A percentile compares a stretch with the other conserved stretches of the same genome.
Conservation (phyloP, 2,113 vertebrate species). For the Albula goreensis region DNA sequence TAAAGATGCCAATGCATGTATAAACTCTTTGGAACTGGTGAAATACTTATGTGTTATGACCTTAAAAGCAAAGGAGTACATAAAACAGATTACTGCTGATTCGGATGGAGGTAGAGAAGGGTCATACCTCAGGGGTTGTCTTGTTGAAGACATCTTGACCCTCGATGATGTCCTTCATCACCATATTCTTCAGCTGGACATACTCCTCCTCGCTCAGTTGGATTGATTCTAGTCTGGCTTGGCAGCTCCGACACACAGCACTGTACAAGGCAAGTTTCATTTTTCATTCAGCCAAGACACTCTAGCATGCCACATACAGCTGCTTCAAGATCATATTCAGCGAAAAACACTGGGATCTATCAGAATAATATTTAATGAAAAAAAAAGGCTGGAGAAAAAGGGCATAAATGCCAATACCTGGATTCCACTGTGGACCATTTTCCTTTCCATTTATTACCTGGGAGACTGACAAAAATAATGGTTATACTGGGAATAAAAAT, state of each 20-base stretch:
- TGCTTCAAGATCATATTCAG: not conserved
- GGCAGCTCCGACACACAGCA: slow-evolving; percentile 79
- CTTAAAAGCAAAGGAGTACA: not conserved
- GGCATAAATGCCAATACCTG: slow-evolving; percentile 68
- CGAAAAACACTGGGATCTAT: not conserved
- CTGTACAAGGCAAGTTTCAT: slow-evolving; percentile 53
- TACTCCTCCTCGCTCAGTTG: slow-evolving; percentile 83
- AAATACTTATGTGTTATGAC: not conserved
- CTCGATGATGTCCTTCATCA: slow-evolving; percentile 83
- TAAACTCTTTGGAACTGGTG: not conserved
- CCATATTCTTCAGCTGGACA: slow-evolving; percentile 72
- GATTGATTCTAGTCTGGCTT: slow-evolving; percentile 79
- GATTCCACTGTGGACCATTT: slow-evolving; percentile 65
- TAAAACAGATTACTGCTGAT: not conserved
- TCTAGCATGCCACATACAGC: not conserved
- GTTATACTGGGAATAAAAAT: slow-evolving; percentile 30
- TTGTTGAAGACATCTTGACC: slow-evolving; percentile 86
- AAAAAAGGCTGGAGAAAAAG: not conserved
- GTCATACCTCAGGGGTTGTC: slow-evolving; percentile 84
- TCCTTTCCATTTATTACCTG: slow-evolving; percentile 80
- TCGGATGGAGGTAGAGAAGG: not conserved
- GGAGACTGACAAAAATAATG: slow-evolving; percentile 66
- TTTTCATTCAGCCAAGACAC: not conserved
- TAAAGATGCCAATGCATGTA: not conserved
- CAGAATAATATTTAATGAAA: not conserved